Base-by-base conservation (phyloP, 2,888 invertebrate genomes). In the Brenthis hecate region DNA sequence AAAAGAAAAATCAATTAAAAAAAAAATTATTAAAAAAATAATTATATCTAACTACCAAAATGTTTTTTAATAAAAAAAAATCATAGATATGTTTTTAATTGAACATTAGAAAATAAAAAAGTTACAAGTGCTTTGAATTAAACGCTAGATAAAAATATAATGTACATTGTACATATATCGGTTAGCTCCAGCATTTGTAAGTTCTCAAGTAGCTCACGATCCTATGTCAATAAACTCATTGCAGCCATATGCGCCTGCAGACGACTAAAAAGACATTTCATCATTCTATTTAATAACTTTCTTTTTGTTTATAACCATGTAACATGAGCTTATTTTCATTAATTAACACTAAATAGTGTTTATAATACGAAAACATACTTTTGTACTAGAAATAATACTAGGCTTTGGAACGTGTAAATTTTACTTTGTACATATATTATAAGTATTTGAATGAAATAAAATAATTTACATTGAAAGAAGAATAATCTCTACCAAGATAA, bases 171-270 rank as follows among this genome's bases (percentile, higher is more conserved):
- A 19, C 19, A 1, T 19, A 19, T 19, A 19, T 19, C 11, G 13
- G 36, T 8, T 53, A 14, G 28, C 23, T 48, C 28, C 11, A 28
- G 36, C 51, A 53, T 57, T 65, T 65, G 36, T 47, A 48, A 56
- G 36, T 28, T 62, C 48, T 53, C 48, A 36, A 69, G 54, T 43
- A 19, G 28, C 28, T 50, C 60, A 65, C 50, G 43, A 56, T 57
- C 23, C 43, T 19, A 43, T 58, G 68, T 66, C 68, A 71, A 71
- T 71, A 71, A 68, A 68, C 71, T 63, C 65, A 63, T 66, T 62
- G 43, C 19, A 63, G 55, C 62, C 71, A 71, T 68, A 58, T 66
- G 63, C 16, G 57, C 36, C 19, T 47, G 50, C 36, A 57, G 54
- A 47, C 62, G n/a, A n/a, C 54, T 68, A 65, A n/a, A 51, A 5